Percentiles rank a stretch among this genome's conserved stretches.
Conservation (phyloP, 2,888 invertebrate species). For the Xestia sexstrigata region DNA sequence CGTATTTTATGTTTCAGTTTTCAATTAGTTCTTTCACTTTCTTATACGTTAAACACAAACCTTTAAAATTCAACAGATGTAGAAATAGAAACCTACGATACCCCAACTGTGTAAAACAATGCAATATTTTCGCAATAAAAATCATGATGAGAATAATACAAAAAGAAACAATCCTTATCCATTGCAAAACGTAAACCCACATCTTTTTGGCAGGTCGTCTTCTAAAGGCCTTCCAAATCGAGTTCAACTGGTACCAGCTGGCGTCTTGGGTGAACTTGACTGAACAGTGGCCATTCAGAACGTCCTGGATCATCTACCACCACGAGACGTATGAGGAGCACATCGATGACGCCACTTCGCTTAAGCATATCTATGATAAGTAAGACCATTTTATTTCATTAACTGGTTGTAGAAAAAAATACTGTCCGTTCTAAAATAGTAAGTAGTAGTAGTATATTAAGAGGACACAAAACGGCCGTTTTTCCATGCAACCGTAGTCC, state of each 20-base stretch:
- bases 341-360: slow-evolving; percentile 95
- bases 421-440: not conserved
- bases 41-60: no score
- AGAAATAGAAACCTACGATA: no score
- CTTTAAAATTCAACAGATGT: no score
- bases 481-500: no score
- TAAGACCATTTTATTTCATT: slow-evolving; percentile 83
- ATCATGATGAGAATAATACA: no score
- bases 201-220: slow-evolving; percentile 93
- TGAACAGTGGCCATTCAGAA: slow-evolving; percentile 99
- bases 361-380: slow-evolving; percentile 98
- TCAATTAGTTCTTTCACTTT: no score
- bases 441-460: no score
- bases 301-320: slow-evolving; percentile 99
- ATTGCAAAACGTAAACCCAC: not conserved
- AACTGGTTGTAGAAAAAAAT: not conserved
- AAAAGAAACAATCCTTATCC: no score
- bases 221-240: slow-evolving; percentile 99
- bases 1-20: no score
- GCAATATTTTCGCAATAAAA: no score
- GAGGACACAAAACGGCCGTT: no score
- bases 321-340: slow-evolving; percentile 97
- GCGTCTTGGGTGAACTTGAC: slow-evolving; percentile 99
- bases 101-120: no score
- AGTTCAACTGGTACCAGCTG: slow-evolving; percentile 99